Evolutionary conservation across 2,113 vertebrate species (phyloP).

Genomic region (Rhea pennata): DNA sequence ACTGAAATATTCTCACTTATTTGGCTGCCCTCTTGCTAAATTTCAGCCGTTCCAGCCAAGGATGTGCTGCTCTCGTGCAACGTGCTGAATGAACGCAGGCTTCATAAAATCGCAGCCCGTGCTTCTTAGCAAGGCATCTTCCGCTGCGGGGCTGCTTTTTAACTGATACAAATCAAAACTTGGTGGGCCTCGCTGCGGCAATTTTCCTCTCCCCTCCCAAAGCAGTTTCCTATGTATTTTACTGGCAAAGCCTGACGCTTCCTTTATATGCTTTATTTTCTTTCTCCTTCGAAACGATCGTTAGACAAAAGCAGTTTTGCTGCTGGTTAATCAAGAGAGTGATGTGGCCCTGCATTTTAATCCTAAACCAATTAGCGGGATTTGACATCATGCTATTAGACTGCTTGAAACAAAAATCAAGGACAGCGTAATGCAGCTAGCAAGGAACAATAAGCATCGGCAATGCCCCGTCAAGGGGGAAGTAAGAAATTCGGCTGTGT

Average conservation of each 20-base stretch:
- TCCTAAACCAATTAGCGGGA: constrained; percentile 76
- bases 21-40: not conserved
- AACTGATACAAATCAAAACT: constrained; percentile 61
- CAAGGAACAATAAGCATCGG: constrained; percentile 67
- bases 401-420: constrained; percentile 73
- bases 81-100: not conserved
- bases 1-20: not conserved
- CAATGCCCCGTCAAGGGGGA: constrained; percentile 56
- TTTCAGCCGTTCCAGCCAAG: not conserved
- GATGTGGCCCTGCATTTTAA: constrained; percentile 75
- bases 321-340: constrained; percentile 73
- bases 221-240: constrained; percentile 47
- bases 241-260: constrained; percentile 52
- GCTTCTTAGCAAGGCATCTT: not conserved
- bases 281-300: constrained; percentile 57
- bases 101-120: not conserved
- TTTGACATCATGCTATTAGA: constrained; percentile 72
- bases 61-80: not conserved
- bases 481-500: constrained; percentile 64
- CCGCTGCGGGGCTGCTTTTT: constrained; percentile 25
- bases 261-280: constrained; percentile 66
- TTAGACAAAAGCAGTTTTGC: constrained; percentile 72
- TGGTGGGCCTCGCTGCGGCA: not conserved
- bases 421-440: constrained; percentile 63
- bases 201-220: not conserved